phyloP scores from a whole-genome alignment of 1,140 invertebrate genomes.

The Trichoplusia ni region DNA sequence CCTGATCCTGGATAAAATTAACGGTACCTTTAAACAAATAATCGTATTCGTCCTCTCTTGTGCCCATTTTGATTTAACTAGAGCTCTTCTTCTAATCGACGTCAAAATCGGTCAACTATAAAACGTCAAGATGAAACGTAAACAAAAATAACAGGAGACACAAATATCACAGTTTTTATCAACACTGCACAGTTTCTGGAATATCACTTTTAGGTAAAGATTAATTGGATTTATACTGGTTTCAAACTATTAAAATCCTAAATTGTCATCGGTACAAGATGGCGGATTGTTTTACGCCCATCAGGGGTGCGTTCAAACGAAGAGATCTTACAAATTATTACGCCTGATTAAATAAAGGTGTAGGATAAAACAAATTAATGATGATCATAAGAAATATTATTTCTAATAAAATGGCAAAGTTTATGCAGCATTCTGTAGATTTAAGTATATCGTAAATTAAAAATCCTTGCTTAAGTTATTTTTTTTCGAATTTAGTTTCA shows the following conservation, averaged over 20 bases:
- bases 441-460: too few relatives aligned
- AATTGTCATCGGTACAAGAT: constrained; percentile 77
- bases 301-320: constrained; percentile 58
- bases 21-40: constrained; percentile 99
- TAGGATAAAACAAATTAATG: too few relatives aligned
- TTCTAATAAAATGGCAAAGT: too few relatives aligned
- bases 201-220: constrained; percentile 70
- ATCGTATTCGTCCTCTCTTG: constrained; percentile 99
- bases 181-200: constrained; percentile 72
- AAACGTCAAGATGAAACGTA: constrained; percentile 72
- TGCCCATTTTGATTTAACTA: constrained; percentile 89
- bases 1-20: neutral
- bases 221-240: constrained; percentile 69
- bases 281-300: constrained; percentile 79
- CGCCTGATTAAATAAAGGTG: neutral
- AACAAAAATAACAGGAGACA: constrained; percentile 77
- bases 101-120: constrained; percentile 76
- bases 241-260: constrained; percentile 66
- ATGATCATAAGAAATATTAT: too few relatives aligned
- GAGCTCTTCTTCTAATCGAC: constrained; percentile 68
- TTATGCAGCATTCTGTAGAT: too few relatives aligned
- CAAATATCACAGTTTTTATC: constrained; percentile 76
- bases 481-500: too few relatives aligned
- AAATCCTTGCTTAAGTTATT: too few relatives aligned
- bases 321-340: constrained; percentile 31